Evolutionary conservation across 1,140 invertebrate genomes (phyloP), one percentile per base, ranked within the genome.

Genomic region (Drosophila bocqueti): DNA sequence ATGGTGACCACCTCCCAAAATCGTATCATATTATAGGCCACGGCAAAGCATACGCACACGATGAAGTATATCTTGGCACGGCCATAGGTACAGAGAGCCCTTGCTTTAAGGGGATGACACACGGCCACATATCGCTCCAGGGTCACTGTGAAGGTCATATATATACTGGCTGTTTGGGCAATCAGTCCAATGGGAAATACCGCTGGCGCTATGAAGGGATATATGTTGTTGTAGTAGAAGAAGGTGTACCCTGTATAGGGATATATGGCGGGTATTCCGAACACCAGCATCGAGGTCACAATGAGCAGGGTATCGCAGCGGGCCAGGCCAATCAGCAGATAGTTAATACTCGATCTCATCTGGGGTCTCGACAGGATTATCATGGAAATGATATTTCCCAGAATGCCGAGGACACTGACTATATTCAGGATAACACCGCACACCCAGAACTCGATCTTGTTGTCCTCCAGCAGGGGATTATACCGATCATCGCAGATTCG

Each of bases 81-180:
- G 2, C 97, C 96, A 83, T 98, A 98, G 0, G 98, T 99, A 93
- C 98, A 99, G 52, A 99, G 95, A 0, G 96, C 96, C 49, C 97
- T 95, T 1, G 98, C 98, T 69, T 95, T 95, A 10, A 99, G 94
- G 1, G 98, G 98, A 93, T 99, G 97, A 91, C 98, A 99, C 0
- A 99, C 98, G 2, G 98, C 98, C 45, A 99, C 97, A 94, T 98
- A 99, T 50, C 98, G 95, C 93, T 99, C 98, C 78, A 99, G 95
- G 0, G 98, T 99, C 43, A 99, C 98, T 2, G 97, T 97, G 50
- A 99, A 95, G 1, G 98, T 99, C 75, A 99, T 95, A 94, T 99
- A 99, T 49, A 99, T 97, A 18, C 97, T 98, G 34, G 97, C 97
- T 43, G 98, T 98, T 93, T 98, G 98, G 16, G 97, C 97, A 8